Evolutionary conservation across 2,797 vertebrate species (phyloP).

Genomic region (Mus minutoides): DNA sequence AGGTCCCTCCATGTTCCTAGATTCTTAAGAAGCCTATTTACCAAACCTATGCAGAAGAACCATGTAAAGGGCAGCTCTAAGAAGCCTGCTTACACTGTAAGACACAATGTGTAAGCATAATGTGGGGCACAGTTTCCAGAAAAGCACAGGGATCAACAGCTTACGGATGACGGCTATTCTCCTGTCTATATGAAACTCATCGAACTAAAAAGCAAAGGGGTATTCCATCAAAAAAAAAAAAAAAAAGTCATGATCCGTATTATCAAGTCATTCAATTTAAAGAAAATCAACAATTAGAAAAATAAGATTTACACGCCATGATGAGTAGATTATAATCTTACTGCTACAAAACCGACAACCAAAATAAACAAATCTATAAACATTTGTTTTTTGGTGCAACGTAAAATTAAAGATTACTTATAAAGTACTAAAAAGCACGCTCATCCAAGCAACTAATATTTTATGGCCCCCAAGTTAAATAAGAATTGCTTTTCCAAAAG

Average conservation of each 20-base stretch:
- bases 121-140: not conserved
- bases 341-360: not conserved
- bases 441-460: not conserved
- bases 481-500: conserved; percentile 46
- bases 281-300: conserved; percentile 10
- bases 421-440: not conserved
- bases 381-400: not conserved
- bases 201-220: not conserved
- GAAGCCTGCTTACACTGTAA: conserved; percentile 4
- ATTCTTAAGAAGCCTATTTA: not conserved
- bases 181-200: not conserved
- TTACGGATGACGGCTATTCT: not conserved
- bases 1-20: conserved; percentile 57
- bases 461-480: not conserved
- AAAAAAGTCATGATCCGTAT: conserved; percentile 39
- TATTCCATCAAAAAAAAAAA: conserved; percentile 37
- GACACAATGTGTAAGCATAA: not conserved
- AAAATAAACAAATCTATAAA: conserved; percentile 4
- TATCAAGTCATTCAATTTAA: not conserved
- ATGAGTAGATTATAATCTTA: not conserved
- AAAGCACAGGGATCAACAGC: not conserved
- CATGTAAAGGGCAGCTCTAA: conserved; percentile 40
- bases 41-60: not conserved
- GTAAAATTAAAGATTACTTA: conserved; percentile 41
- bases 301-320: not conserved